Conservation (phyloP, 1,140 invertebrate species). For the Eueides isabella region DNA sequence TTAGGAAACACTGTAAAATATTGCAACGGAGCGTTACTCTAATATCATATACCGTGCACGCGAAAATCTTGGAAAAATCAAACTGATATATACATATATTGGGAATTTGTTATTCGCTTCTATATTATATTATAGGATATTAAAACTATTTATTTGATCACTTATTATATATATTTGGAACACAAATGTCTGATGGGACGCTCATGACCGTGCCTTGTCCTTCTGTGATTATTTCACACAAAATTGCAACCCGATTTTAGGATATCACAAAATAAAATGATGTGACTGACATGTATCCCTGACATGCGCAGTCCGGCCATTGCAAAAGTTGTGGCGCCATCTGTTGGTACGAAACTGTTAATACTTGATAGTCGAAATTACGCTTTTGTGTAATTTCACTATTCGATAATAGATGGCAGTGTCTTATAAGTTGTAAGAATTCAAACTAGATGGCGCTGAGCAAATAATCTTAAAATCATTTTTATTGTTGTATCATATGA, state of each 20-base stretch:
- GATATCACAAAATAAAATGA: conserved; percentile 76
- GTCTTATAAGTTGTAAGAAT: neutral
- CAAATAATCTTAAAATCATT: too few relatives aligned
- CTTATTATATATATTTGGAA: conserved; percentile 43
- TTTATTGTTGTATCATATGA: too few relatives aligned
- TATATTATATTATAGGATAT: conserved; percentile 16
- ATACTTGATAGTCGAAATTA: neutral
- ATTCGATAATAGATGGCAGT: conserved; percentile 40
- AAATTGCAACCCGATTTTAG: conserved; percentile 66
- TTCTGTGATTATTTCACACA: conserved; percentile 63
- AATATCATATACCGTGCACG: conserved; percentile 35
- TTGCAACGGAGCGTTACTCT: conserved; percentile 48
- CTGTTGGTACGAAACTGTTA: conserved; percentile 34
- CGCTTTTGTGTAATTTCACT: conserved; percentile 20
- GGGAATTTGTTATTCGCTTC: conserved; percentile 31
- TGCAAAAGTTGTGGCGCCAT: conserved; percentile 54
- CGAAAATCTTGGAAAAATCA: conserved; percentile 53
- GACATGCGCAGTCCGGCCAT: conserved; percentile 69
- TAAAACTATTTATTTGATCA: conserved; percentile 39
- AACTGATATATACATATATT: conserved; percentile 43
- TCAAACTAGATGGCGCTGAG: conserved; percentile 12
- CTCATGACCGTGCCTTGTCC: conserved; percentile 58
- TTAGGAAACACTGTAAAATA: conserved; percentile 56
- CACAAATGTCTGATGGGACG: conserved; percentile 54
- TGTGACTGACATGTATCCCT: conserved; percentile 76